phyloP scores from a whole-genome alignment of 2,113 vertebrate genomes.

The Sarotherodon lohbergeri region DNA sequence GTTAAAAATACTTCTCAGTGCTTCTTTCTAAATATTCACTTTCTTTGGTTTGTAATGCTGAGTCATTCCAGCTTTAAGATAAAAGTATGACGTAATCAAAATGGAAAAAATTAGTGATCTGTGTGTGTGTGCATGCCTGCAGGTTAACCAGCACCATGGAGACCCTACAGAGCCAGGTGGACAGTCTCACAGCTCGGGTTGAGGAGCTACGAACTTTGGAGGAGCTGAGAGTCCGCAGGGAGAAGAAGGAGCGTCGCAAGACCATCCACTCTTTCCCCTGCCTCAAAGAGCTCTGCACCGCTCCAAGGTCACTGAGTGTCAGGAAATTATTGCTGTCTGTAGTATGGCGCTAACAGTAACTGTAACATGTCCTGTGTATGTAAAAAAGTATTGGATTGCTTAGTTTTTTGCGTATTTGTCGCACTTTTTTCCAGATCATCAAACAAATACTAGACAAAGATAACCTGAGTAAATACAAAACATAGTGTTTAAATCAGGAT shows the following conservation, averaged over 20 bases:
- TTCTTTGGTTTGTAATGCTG: background rate
- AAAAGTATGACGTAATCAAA: background rate
- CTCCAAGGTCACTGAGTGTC: conserved; percentile 74
- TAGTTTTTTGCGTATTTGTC: background rate
- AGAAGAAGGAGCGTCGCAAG: conserved; percentile 87
- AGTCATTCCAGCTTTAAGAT: background rate
- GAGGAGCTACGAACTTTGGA: conserved; percentile 88
- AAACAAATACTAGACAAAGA: background rate
- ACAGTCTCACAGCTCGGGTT: conserved; percentile 86
- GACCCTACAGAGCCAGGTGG: conserved; percentile 87
- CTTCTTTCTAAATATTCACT: background rate
- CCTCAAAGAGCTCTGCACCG: conserved; percentile 88
- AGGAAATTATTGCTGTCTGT: background rate
- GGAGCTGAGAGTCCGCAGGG: conserved; percentile 82
- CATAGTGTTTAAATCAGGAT: background rate
- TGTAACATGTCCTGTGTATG: background rate
- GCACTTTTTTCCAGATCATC: background rate
- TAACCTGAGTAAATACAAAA: background rate
- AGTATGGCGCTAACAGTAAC: background rate
- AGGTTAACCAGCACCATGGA: conserved; percentile 91
- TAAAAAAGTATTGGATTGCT: background rate
- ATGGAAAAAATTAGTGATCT: background rate
- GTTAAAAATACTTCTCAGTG: background rate
- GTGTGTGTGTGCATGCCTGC: background rate
- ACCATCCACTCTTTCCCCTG: conserved; percentile 95